These are phyloP conservation scores for Nothocercus julius DNA, from an alignment of 2,113 vertebrate genomes.

Conservation along the genomic window DNA sequence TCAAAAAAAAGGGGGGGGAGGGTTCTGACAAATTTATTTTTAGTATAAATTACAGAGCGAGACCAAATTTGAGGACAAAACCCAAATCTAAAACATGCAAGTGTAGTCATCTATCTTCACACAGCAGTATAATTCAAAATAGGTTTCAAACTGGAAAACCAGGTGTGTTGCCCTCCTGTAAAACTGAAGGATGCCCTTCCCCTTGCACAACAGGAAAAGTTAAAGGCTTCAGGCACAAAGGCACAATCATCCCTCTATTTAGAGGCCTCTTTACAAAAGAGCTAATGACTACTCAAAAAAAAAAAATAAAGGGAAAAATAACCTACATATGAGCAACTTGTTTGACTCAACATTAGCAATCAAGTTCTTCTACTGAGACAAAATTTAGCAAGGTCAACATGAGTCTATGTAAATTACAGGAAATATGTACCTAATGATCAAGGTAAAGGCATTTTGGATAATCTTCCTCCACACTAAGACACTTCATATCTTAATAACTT, in stretches of 20 bases:
- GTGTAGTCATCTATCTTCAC: neutral
- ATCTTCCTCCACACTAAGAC: neutral
- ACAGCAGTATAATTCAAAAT: neutral
- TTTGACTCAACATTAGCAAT: neutral
- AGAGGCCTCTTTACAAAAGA: neutral
- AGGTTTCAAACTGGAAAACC: neutral
- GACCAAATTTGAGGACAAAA: neutral
- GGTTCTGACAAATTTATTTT: neutral
- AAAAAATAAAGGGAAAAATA: neutral
- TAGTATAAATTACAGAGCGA: neutral
- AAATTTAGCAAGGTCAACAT: neutral
- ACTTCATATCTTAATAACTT: neutral
- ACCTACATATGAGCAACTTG: neutral
- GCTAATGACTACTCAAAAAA: neutral
- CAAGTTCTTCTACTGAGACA: neutral
- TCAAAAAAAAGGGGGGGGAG: too few species aligned
- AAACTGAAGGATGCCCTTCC: neutral
- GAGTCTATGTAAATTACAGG: neutral
- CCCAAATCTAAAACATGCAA: neutral
- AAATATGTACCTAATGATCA: neutral
- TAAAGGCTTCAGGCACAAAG: neutral
- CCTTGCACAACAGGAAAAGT: neutral
- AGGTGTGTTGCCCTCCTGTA: neutral
- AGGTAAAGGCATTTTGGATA: neutral
- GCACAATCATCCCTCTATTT: neutral